Evolutionary conservation across 53 echinoderm and acorn worm species (phyloP), one percentile per base, ranked within the genome.

Genomic region (Henricia sp.): DNA sequence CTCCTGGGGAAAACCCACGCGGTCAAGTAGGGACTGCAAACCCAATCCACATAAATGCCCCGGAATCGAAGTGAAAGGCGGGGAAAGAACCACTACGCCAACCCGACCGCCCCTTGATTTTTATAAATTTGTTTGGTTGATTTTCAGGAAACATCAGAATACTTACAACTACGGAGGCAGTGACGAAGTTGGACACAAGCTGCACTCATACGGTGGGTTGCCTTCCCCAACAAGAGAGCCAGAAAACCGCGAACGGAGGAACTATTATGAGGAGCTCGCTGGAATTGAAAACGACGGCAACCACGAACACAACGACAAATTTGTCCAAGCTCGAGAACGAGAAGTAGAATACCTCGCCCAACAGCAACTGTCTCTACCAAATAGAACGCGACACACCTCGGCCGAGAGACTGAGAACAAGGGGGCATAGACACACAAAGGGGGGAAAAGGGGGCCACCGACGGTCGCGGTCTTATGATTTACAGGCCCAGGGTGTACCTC

Each of bases 211-310:
- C 21, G 64, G 80, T 20, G 64, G 80, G 34, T 80, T 64, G 39
- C 64, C 80, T 1, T 80, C 80, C 2, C 80, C 80, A 20, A 25
- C 27, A 6, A 80, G 64, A 67, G 76, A 67, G 4, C 75, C 58
- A 2, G 96, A 96, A 44, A 96, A 93, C 67, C 72, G 93, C 23
- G 96, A 96, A 17, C 65, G 96, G 39, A 70, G 96, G 37, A 93
- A 72, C 62, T 93, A 96, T 66, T 96, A 96, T 50, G 84, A 91
- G 59, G 96, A 93, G 52, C 86, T 96, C 23, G 96, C 96, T 11
- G 96, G 96, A 0, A 93, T 96, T n/a, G 96, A 96, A 62, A 93
- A 96, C 67, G 77, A 88, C 53, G 76, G 88, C 62, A 88, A 70
- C 37, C 83, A 83, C 12, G 51, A 74, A 8, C 74, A 85, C 32